Conservation (phyloP, 2,113 vertebrate genomes). For the Mystacornis crossleyi region DNA sequence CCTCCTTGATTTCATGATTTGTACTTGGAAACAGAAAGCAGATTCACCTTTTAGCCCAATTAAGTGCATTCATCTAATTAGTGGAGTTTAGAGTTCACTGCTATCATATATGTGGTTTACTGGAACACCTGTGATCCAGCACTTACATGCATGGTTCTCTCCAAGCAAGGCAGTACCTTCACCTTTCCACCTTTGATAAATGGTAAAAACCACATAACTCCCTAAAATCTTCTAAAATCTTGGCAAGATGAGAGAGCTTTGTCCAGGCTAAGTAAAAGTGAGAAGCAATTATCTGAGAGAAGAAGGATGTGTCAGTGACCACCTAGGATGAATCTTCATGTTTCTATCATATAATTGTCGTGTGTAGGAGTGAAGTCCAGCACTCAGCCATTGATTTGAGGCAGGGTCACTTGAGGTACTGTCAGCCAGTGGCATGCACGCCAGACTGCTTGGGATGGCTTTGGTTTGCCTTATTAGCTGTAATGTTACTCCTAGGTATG, state of each 20-base stretch:
- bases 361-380: not conserved
- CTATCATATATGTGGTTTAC: conserved; percentile 2
- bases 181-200: not conserved
- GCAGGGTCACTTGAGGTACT: not conserved
- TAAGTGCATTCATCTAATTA: conserved; percentile 42
- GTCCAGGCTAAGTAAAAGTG: not conserved
- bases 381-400: not conserved
- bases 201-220: not conserved
- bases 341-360: not conserved
- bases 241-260: not conserved
- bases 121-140: conserved; percentile 6
- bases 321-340: not conserved
- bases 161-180: not conserved
- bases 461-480: not conserved
- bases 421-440: not conserved
- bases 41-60: not conserved
- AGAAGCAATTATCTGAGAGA: not conserved
- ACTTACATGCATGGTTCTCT: not conserved
- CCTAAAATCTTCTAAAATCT: not conserved
- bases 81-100: conserved; percentile 30
- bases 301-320: not conserved
- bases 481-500: not conserved
- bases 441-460: not conserved
- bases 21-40: not conserved
- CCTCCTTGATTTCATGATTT: not conserved